Conservation (phyloP, 2,113 vertebrate genomes). For the Gorsachius goisagi region DNA sequence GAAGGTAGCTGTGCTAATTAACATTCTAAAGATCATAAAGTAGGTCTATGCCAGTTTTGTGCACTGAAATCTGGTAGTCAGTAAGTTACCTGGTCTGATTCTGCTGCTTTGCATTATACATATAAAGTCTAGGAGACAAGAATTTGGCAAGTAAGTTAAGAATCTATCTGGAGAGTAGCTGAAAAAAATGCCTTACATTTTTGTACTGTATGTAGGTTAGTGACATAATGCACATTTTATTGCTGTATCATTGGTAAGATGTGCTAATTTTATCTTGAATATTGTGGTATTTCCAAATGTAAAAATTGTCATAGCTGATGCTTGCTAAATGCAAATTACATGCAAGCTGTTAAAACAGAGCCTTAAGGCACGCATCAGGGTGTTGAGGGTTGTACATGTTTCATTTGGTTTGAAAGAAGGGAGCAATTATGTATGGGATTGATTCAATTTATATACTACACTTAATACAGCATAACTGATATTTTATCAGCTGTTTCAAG, state of each 20-base stretch:
- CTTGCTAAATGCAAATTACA: conserved; percentile 8
- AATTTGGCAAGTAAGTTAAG: background rate
- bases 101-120: background rate
- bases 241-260: background rate
- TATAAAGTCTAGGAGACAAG: background rate
- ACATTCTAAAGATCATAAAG: background rate
- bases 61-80: background rate
- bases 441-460: background rate
- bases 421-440: conserved; percentile 40
- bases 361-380: conserved; percentile 32
- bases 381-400: background rate
- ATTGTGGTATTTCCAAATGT: background rate
- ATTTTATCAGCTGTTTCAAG: background rate
- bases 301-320: background rate
- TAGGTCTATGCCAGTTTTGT: background rate
- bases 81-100: background rate
- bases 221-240: background rate
- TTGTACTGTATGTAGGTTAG: background rate
- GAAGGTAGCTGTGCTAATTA: background rate
- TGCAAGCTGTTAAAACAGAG: background rate
- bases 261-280: background rate
- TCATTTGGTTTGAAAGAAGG: conserved; percentile 20
- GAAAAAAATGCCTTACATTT: background rate
- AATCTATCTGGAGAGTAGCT: background rate
- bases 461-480: background rate